These are phyloP conservation scores for Sakesphorus luctuosus DNA, from an alignment of 2,113 vertebrate genomes.

Conservation along the genomic window DNA sequence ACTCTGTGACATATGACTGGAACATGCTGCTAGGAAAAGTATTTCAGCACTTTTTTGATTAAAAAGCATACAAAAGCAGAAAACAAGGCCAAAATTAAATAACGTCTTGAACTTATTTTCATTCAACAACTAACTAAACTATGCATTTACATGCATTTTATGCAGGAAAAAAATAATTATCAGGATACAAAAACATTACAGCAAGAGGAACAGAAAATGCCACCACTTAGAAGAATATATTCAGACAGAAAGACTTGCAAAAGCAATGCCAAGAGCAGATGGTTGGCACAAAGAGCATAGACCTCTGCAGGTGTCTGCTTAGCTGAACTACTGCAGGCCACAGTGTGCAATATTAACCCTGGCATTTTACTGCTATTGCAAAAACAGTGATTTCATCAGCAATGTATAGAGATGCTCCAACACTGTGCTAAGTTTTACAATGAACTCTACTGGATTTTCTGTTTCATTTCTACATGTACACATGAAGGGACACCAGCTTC, in stretches of 20 bases:
- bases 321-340: background rate
- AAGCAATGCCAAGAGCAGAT: background rate
- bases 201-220: background rate
- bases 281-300: background rate
- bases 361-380: background rate
- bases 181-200: background rate
- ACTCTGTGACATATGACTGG: background rate
- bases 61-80: background rate
- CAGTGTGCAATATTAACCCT: background rate
- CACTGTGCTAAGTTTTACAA: background rate
- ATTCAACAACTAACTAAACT: background rate
- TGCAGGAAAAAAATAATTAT: background rate
- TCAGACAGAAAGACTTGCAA: background rate
- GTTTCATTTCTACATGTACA: background rate
- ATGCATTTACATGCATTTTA: background rate
- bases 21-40: background rate
- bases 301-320: background rate
- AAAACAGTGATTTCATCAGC: background rate
- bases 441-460: background rate
- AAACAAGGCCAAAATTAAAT: background rate
- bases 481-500: background rate
- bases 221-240: background rate
- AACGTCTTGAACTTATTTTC: background rate
- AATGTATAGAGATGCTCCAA: background rate
- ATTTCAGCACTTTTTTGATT: background rate